These are phyloP conservation scores for Erythrocercus mccallii DNA, from an alignment of 2,113 vertebrate genomes.

Conservation along the genomic window DNA sequence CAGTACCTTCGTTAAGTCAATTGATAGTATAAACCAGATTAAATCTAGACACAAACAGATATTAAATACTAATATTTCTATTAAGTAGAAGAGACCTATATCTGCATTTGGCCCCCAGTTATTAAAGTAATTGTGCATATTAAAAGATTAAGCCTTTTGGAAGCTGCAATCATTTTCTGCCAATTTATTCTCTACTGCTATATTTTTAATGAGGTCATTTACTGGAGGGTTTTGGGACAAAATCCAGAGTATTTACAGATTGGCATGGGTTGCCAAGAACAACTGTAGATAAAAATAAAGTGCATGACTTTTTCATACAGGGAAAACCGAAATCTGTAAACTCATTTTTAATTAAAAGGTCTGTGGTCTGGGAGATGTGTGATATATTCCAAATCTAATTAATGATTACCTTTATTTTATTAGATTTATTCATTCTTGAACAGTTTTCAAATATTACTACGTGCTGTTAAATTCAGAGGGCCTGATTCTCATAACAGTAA, in stretches of 20 bases:
- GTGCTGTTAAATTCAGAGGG: neutral
- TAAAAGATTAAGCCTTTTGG: neutral
- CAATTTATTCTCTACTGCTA: neutral
- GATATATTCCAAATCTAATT: neutral
- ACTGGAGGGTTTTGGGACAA: conserved; percentile 24
- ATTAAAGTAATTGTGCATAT: neutral
- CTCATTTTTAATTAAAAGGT: neutral
- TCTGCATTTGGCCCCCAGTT: neutral
- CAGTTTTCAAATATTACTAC: neutral
- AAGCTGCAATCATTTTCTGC: neutral
- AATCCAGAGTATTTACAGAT: conserved; percentile 9
- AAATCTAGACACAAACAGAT: neutral
- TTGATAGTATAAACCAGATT: neutral
- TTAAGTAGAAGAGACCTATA: neutral
- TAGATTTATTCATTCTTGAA: neutral
- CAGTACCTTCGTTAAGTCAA: neutral
- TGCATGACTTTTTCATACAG: neutral
- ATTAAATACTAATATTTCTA: neutral
- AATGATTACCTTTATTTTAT: neutral
- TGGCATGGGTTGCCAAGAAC: neutral
- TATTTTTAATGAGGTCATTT: conserved; percentile 49
- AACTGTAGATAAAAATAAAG: conserved; percentile 30
- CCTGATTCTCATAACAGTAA: neutral
- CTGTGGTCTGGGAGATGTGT: neutral
- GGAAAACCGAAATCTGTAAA: neutral